Base-by-base conservation (phyloP, 2,888 invertebrate species). In the Nomada fucata region DNA sequence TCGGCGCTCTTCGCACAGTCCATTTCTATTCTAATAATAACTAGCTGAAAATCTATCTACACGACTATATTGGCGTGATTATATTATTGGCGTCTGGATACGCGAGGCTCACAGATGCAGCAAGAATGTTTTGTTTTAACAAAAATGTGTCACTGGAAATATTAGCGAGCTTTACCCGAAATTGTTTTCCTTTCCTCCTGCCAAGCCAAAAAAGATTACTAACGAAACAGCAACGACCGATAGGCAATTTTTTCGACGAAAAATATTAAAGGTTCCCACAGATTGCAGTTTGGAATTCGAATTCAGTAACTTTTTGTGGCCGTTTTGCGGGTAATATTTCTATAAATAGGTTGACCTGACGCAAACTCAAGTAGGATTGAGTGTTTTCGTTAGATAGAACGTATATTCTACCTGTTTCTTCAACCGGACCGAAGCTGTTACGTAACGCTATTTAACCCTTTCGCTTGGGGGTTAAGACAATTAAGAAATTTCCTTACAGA, bases 11-110 rank as follows among this genome's bases (percentile, higher is more conserved):
- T 13, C 11, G n/a, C 36, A 50, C 36, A 18, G 44, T 67, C 67
- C 57, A 59, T 67, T 67, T 4, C 67, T 9, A 67, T 59, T 67
- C 74, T 74, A 67, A 67, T 74, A 74, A 67, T 74, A 74, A 59
- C 74, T n/a, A 26, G 63, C 73, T 20, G 57, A 57, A 72, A 73
- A 65, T 44, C 65, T 44, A 57, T 73, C 42, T 59, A 59, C 53
- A 57, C 67, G 57, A n/a, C 59, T 13, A 26, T 1, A 23, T 23
- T 23, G 23, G 23, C 23, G 23, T 23, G 23, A 23, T 23, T 23
- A 23, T 50, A 61, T 76, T 55, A 70, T 70, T 59, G 44, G 69
- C 53, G 9, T 52, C 23, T 42, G 18, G 9, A 60, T 70, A 36
- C 29, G 57, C 15, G 13, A 59, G 47, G 7, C 44, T 59, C 50